Evolutionary conservation across 2,797 vertebrate species (phyloP), one percentile per base, ranked within the genome.

Genomic region (Lepus oiostolus): DNA sequence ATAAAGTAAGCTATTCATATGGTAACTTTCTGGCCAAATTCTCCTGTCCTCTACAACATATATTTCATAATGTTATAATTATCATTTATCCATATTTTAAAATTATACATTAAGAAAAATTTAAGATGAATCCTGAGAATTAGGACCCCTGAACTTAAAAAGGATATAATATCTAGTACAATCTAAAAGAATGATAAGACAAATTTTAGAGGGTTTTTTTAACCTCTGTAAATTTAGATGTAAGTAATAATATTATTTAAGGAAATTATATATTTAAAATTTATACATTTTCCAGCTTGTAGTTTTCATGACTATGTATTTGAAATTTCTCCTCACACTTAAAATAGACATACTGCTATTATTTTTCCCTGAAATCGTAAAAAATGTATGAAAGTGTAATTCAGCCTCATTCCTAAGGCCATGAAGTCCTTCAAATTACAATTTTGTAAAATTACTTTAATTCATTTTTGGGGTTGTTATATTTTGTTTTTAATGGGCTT

Each of bases 81-180:
- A 70, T 82, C 50, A 9, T 24, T 71, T 68, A 90, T 79, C 4
- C 0, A 85, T 5, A 67, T 76, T 80, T 89, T 28, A 42, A 81
- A 91, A 89, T 85, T 42, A 70, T 47, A 68, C 24, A 67, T 77
- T 28, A 88, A 42, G 1, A 79, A 94, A 30, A 88, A 85, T 47
- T 72, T 76, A 77, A 58, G 72, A 32, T 38, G 0, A 3, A 11
- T 14, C 7, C 85, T 77, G 12, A 79, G 3, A 81, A 54, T 14
- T 67, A 82, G 2, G 1, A 8, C 7, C 80, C 85, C 13, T 38
- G 7, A 91, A 17, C 89, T 80, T 77, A 30, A 85, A 81, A 90
- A 35, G n/a, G 13, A 72, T 54, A 14, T 79, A 72, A 68, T 63
- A 3, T 52, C 38, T 94, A 67, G 77, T 0, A 52, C 6, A 81